phyloP scores from a whole-genome alignment of 2,113 vertebrate species.

The Rostratula benghalensis region DNA sequence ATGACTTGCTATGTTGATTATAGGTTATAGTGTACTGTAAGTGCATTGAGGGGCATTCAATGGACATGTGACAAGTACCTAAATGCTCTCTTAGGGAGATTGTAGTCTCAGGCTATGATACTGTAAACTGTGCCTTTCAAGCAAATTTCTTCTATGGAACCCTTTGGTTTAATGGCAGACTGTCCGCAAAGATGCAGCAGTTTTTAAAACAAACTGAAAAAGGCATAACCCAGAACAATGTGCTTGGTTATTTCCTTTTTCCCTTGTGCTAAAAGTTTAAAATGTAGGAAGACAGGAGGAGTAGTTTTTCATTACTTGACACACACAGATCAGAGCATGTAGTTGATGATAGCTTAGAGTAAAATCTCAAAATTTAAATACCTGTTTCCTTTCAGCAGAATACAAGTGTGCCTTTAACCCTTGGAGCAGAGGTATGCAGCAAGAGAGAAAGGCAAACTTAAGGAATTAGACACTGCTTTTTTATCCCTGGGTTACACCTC shows the following conservation, averaged over 20 bases:
- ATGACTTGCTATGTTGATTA: background rate
- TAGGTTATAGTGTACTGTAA: background rate
- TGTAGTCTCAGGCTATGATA: background rate
- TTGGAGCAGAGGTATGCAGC: background rate
- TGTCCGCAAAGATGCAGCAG: background rate
- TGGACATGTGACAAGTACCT: background rate
- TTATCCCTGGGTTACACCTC: background rate
- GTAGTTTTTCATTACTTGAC: background rate
- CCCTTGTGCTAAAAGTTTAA: background rate
- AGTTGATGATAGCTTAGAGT: background rate
- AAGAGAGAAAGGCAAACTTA: background rate
- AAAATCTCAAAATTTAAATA: background rate
- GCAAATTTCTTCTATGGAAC: background rate
- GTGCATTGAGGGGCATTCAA: background rate
- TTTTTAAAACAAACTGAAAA: background rate
- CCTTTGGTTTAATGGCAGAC: background rate
- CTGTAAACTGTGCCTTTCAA: background rate
- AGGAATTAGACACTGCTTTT: background rate
- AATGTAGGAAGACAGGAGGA: background rate
- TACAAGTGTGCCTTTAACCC: background rate
- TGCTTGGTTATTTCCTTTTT: background rate
- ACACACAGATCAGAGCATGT: background rate
- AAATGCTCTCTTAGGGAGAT: background rate
- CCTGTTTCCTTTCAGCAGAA: background rate
- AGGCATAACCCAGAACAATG: background rate